Evolutionary conservation across 2,113 vertebrate genomes (phyloP), one percentile per base, ranked within the genome.

Genomic region (Stegostoma tigrinum): DNA sequence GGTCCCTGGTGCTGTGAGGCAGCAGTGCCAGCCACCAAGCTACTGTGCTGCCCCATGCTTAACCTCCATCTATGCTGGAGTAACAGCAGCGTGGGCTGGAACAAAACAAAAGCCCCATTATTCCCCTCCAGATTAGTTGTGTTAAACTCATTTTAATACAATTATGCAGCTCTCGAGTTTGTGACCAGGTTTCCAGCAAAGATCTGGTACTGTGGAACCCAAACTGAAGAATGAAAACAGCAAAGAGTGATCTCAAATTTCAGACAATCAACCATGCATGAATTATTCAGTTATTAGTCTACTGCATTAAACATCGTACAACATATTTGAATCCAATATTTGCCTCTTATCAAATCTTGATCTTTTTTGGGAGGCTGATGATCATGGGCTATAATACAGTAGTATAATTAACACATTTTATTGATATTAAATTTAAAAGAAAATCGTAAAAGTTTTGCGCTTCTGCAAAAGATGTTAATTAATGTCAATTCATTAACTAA

Each of bases 211-310:
- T 23, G 61, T 38, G 17, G 38, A 66, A 66, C 34, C n/a, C 55
- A 91, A 66, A 91, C 66, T 6, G 55, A 91, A n/a, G 48, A 66
- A 91, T 19, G 30, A 61, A 91, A 91, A 61, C 89, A 91, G 61
- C 2, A 91, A 91, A 66, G 66, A 66, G 5, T 21, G 61, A 5
- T 66, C 55, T 93, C 55, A 67, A 5, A 93, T 93, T 67, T 93
- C n/a, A 67, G 61, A 61, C 61, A 66, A n/a, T 66, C 61, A 42
- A 93, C n/a, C 38, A 34, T 23, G 61, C 61, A 38, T 93, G 89
- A 93, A 93, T 64, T 93, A 93, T 66, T 93, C 61, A 91, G 89
- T 91, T 83, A 91, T 66, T 66, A n/a, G 89, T 64, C 19, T 61
- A 93, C 34, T 93, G 19, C 34, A 93, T 93, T 23, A 67, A 93